These are phyloP conservation scores for Masnerella sp. DNA, from an alignment of 2,888 invertebrate genomes.

Conservation along the genomic window DNA sequence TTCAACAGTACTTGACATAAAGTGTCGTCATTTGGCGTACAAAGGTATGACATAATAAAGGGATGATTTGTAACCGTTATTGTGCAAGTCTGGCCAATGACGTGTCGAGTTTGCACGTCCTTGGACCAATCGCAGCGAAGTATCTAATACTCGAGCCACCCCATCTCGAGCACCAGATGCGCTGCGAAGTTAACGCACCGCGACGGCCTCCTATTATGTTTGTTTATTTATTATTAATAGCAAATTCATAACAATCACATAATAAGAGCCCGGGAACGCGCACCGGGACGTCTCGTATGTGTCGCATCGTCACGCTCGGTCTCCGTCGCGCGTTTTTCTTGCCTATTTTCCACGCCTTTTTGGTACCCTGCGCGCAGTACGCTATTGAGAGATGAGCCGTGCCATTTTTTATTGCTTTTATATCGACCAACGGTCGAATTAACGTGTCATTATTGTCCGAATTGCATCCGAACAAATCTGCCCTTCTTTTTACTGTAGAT, in stretches of 20 bases:
- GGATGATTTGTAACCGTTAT: conserved; percentile 69
- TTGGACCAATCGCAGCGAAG: conserved; percentile 42
- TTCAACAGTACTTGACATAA: conserved; percentile 10
- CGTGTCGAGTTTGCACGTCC: conserved; percentile 16
- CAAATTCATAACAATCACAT: conserved; percentile 77
- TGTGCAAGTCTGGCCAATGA: conserved; percentile 61
- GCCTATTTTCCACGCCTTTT: conserved; percentile 71
- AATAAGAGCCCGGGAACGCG: conserved; percentile 65
- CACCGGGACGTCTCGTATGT: conserved; percentile 61
- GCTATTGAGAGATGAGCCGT: conserved; percentile 32
- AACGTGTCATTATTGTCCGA: conserved; percentile 45
- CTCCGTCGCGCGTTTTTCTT: conserved; percentile 64
- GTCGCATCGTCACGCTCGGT: conserved; percentile 70
- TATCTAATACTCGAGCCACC: conserved; percentile 28
- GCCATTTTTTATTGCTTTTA: conserved; percentile 51
- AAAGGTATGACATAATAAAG: conserved; percentile 25
- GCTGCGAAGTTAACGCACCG: conserved; percentile 73
- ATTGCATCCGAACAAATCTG: conserved; percentile 26
- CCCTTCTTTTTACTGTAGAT: not conserved
- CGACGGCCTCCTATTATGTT: conserved; percentile 74
- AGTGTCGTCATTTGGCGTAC: conserved; percentile 31
- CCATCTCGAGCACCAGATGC: conserved; percentile 71
- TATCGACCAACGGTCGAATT: conserved; percentile 54
- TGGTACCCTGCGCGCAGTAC: conserved; percentile 51
- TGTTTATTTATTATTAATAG: conserved; percentile 78